Evolutionary conservation across 1,140 invertebrate genomes (phyloP).

Genomic region (Cyphomyrmex costatus): DNA sequence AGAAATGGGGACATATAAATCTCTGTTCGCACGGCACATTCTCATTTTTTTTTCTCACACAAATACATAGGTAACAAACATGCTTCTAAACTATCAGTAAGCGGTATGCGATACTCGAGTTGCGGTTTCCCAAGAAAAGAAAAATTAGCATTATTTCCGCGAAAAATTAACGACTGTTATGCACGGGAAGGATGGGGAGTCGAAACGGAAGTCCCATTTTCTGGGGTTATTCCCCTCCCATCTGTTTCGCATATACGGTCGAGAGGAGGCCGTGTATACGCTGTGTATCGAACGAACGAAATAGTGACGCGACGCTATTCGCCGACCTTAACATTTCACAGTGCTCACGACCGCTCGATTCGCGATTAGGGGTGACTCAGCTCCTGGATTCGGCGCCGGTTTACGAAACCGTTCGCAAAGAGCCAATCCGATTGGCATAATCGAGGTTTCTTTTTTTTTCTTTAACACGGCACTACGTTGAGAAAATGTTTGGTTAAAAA

Average conservation of each 20-base stretch:
- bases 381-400: conserved; percentile 29
- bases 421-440: not conserved
- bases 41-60: not conserved
- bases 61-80: not conserved
- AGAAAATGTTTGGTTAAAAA: no score
- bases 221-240: conserved; percentile 20
- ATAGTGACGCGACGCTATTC: not conserved
- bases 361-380: conserved; percentile 31
- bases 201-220: conserved; percentile 41
- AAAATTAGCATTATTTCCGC: conserved; percentile 10
- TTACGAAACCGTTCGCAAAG: conserved; percentile 21
- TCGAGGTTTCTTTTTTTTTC: no score
- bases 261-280: conserved; percentile 1
- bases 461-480: no score
- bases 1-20: no score
- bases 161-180: conserved; percentile 24
- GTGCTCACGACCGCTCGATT: conserved; percentile 22
- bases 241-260: not conserved
- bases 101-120: not conserved
- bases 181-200: not conserved
- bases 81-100: not conserved
- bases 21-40: not conserved
- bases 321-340: conserved; percentile 46
- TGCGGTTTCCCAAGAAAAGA: not conserved
- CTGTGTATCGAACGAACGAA: not conserved